Evolutionary conservation across 2,888 invertebrate genomes (phyloP), one percentile per base, ranked within the genome.

Genomic region (Clusia tigrina): DNA sequence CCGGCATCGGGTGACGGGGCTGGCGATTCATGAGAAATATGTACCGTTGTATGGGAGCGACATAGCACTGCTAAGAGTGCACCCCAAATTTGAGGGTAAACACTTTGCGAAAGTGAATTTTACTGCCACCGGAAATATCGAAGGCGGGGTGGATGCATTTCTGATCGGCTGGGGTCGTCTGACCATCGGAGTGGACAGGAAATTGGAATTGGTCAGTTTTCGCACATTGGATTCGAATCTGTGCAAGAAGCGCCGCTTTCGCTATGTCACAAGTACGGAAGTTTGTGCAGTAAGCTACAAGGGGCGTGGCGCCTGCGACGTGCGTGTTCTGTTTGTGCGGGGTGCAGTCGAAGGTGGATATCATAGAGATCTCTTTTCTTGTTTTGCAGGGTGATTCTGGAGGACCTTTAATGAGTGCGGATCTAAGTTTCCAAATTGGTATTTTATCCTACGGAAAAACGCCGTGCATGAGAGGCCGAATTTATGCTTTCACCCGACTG

Each of bases 301-400:
- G 2, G 71, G 78, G 18, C 69, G 72, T 18, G 82, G 83, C 10
- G 81, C 82, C 3, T 83, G 82, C 65, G 80, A 79, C 60, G 81
- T 81, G 53, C 60, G 73, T 70, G 20, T 0, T 15, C 1, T 1
- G 2, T 5, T n/a, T n/a, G n/a, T n/a, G n/a, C n/a, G n/a, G n/a
- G n/a, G n/a, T n/a, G 1, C 22, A 59, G 32, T 54, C 23, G n/a
- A n/a, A n/a, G n/a, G n/a, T n/a, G n/a, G n/a, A n/a, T n/a, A n/a
- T n/a, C n/a, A n/a, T 20, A 20, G 6, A n/a, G n/a, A n/a, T n/a
- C n/a, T n/a, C n/a, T n/a, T 48, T 9, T 2, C 1, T 54, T 48
- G 2, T 15, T 57, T 63, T 67, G 1, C 32, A 81, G 82, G 82
- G 82, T 20, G 82, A 83, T 60, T 82, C 82, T 1, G 83, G 83